phyloP scores from a whole-genome alignment of 1,140 invertebrate species.

The Hylyphantes graminicola region DNA sequence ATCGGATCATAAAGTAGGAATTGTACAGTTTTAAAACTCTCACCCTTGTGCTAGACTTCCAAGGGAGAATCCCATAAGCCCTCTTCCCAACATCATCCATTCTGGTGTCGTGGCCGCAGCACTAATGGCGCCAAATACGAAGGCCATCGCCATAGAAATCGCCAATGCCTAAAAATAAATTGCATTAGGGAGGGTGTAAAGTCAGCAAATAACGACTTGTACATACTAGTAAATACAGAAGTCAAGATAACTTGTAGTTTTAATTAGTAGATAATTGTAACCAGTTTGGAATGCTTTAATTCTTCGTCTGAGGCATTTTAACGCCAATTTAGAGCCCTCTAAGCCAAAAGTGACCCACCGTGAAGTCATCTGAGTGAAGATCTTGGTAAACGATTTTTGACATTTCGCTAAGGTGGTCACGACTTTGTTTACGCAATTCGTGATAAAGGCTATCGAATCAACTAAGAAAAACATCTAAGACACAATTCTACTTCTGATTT shows the following conservation, averaged over 20 bases:
- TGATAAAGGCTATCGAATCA: no score
- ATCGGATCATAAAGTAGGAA: neutral
- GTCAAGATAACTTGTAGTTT: neutral
- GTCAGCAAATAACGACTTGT: neutral
- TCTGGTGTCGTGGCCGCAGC: slow-evolving; percentile 18
- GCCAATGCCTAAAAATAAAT: slow-evolving; percentile 5
- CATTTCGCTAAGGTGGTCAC: no score
- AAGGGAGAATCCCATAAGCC: slow-evolving; percentile 40
- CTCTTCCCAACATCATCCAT: slow-evolving; percentile 41
- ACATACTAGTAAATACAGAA: neutral
- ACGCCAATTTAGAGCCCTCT: neutral
- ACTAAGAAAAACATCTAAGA: no score
- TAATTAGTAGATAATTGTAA: neutral
- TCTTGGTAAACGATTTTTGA: no score
- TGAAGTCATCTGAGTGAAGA: no score
- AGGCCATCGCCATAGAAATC: slow-evolving; percentile 8
- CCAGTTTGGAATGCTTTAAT: neutral
- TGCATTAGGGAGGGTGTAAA: no score
- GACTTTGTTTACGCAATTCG: no score
- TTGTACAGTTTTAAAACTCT: no score
- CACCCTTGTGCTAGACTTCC: slow-evolving; percentile 37
- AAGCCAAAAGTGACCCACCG: neutral
- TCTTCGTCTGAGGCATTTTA: neutral
- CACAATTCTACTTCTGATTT: no score
- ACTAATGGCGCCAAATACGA: slow-evolving; percentile 30